Evolutionary conservation across 2,888 invertebrate species (phyloP).

Genomic region (Allophyes oxyacanthae): DNA sequence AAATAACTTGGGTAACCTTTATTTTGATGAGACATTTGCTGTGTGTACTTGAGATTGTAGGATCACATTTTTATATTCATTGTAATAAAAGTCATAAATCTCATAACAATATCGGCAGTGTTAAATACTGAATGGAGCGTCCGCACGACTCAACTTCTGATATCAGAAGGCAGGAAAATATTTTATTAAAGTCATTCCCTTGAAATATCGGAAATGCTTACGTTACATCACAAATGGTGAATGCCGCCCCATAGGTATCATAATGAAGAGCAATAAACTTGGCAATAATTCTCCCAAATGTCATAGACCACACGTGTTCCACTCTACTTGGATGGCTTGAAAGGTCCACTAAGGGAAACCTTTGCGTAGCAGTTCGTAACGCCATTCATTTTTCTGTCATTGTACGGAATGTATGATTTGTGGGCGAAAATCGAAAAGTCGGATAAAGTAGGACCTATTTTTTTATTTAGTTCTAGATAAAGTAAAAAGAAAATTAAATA

Average conservation of each 20-base stretch:
- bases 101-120: conserved; percentile 20
- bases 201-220: conserved; percentile 46
- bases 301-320: conserved; percentile 74
- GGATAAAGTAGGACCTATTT: conserved; percentile 9
- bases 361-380: conserved; percentile 62
- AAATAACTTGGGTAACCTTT: conserved; percentile 33
- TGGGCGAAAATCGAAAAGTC: conserved; percentile 36
- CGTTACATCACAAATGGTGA: conserved; percentile 48
- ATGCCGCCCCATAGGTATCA: conserved; percentile 55
- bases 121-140: conserved; percentile 11
- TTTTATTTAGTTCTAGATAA: conserved; percentile 9
- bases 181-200: conserved; percentile 43
- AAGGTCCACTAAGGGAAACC: conserved; percentile 66
- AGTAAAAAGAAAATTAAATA: conserved; percentile 5
- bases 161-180: conserved; percentile 18
- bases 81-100: conserved; percentile 5
- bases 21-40: conserved; percentile 8
- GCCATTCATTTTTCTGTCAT: conserved; percentile 69
- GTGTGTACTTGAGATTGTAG: background rate
- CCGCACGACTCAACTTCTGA: conserved; percentile 26
- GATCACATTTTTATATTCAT: conserved; percentile 2
- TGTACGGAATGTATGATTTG: conserved; percentile 54
- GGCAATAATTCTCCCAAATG: conserved; percentile 72
- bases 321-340: conserved; percentile 64
- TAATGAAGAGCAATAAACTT: conserved; percentile 67